A percentile compares a stretch with the other conserved stretches of the same genome.
These are phyloP conservation scores for Calliphora vomitoria DNA, from an alignment of 2,888 invertebrate genomes.

Conservation along the genomic window DNA sequence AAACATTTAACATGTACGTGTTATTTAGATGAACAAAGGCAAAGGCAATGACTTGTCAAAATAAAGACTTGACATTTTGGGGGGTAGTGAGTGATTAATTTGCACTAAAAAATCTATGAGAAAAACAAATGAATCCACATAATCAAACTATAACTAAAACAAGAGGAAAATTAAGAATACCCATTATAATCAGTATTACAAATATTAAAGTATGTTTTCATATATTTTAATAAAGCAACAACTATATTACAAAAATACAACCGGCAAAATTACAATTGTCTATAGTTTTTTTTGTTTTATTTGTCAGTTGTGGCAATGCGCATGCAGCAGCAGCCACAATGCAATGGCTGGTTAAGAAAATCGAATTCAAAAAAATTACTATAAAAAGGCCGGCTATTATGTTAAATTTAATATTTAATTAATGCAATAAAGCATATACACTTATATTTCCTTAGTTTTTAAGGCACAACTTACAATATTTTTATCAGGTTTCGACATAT, in stretches of 20 bases:
- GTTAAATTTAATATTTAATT: neutral
- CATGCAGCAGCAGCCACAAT: conserved; percentile 55
- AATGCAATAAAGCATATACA: too few species aligned
- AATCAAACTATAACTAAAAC: too few species aligned
- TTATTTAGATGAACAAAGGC: conserved; percentile 26
- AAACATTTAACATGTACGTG: neutral
- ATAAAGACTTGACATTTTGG: neutral
- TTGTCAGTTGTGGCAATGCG: conserved; percentile 25
- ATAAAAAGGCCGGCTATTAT: conserved; percentile 14
- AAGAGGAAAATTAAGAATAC: too few species aligned
- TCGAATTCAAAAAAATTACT: neutral
- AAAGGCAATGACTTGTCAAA: conserved; percentile 58
- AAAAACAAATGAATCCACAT: too few species aligned
- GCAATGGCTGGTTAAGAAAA: neutral
- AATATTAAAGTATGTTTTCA: too few species aligned
- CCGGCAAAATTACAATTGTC: conserved; percentile 53
- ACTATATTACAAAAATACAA: conserved; percentile 10
- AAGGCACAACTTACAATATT: conserved; percentile 65
- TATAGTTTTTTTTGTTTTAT: conserved; percentile 18
- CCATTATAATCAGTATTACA: too few species aligned
- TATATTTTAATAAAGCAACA: neutral
- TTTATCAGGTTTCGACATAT: conserved; percentile 65
- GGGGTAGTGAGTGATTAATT: neutral
- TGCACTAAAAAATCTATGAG: neutral
- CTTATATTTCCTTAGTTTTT: neutral